These are phyloP conservation scores for Myotis myotis DNA, from an alignment of 2,797 vertebrate species.

Conservation along the genomic window DNA sequence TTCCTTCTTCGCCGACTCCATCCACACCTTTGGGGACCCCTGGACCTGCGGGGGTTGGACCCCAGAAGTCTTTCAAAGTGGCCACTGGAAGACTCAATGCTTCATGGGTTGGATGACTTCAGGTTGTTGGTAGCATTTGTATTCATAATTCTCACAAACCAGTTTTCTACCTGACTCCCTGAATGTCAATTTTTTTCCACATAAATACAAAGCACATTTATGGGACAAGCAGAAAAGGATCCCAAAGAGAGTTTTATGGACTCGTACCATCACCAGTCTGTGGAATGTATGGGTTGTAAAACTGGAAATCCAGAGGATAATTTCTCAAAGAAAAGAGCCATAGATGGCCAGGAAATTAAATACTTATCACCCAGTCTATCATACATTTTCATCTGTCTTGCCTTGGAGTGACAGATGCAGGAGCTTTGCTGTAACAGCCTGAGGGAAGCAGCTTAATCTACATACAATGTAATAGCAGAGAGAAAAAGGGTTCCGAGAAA, in stretches of 20 bases:
- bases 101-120: slow-evolving; percentile 1
- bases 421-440: background rate
- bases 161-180: slow-evolving; percentile 60
- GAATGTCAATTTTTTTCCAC: slow-evolving; percentile 51
- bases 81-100: background rate
- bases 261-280: background rate
- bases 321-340: slow-evolving; percentile 60
- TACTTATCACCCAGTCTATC: background rate
- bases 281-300: background rate
- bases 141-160: slow-evolving; percentile 59
- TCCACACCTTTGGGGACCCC: too few relatives aligned
- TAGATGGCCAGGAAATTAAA: slow-evolving; percentile 49
- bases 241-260: background rate
- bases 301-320: slow-evolving; percentile 35
- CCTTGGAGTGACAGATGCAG: background rate
- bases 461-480: background rate
- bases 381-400: background rate
- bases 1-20: too few relatives aligned
- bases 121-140: slow-evolving; percentile 35
- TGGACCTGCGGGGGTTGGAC: too few relatives aligned
- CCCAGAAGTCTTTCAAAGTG: slow-evolving; percentile 20
- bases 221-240: slow-evolving; percentile 35
- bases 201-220: slow-evolving; percentile 53
- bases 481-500: background rate
- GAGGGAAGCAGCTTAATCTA: slow-evolving; percentile 19